Base-by-base conservation (phyloP, 2,888 invertebrate species). In the Epinotia brunnichana region DNA sequence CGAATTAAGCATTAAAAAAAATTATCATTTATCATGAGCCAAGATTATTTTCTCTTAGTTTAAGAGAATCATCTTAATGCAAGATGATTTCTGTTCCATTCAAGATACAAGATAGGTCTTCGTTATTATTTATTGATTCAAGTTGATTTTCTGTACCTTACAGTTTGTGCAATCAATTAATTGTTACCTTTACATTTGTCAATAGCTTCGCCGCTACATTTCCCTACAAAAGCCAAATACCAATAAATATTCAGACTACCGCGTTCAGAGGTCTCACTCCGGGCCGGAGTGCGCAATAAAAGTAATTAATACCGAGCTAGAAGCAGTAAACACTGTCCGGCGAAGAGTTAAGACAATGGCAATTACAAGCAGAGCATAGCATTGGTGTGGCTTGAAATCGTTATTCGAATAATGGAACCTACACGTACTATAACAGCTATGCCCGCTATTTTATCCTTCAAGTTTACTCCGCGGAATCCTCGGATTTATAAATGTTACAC, bases 281-380 rank as follows among this genome's bases (percentile, higher is more conserved):
- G 24, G 53, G 53, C 61, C 62, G 60, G 54, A 64, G 64, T 64
- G 54, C 39, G 62, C 69, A 24, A 54, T 62, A 62, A 69, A 69
- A 44, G 62, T 69, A 61, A 69, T 69, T 69, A 61, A 69, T 62
- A 56, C 41, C 21, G 29, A 41, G 54, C 29, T 39, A 44, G 29
- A 41, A 13, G 61, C 54, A 29, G 54, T 69, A 62, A 69, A 69
- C 44, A 56, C 69, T 44, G 61, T 44, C 15, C 62, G 0, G 56
- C 44, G 53, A 69, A 62, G 61, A 61, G 44, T 61, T 61, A 61
- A 61, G 44, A 61, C 61, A 44, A 48, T 24, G 44, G 44, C 61
- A 44, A 61, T 61, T 61, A 61, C 44, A 61, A 61, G 44, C 21
- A 24, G 60, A 21, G 24, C 39, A 61, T 61, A 21, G 24, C 39